phyloP scores from a whole-genome alignment of 2,888 invertebrate genomes.

The Pycnomerus fuliginosus region DNA sequence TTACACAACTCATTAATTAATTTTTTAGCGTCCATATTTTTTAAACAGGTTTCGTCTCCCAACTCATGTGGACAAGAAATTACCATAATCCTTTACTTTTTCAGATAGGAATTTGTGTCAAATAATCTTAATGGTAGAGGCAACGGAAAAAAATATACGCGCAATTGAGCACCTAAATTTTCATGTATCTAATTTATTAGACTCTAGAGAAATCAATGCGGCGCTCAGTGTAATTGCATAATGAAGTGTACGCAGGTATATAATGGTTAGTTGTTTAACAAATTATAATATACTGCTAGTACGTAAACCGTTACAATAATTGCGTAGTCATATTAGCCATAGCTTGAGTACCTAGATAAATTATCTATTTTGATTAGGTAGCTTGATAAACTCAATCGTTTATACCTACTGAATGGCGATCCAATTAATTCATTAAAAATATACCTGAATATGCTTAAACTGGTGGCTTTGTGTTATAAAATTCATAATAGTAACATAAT shows the following conservation, averaged over 20 bases:
- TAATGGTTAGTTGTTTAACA: conserved; percentile 19
- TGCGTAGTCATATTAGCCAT: conserved; percentile 17
- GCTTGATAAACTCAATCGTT: conserved; percentile 22
- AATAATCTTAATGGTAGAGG: conserved; percentile 8
- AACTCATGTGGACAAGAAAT: conserved; percentile 22
- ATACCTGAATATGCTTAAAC: conserved; percentile 8
- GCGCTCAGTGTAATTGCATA: conserved; percentile 12
- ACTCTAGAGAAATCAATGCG: conserved; percentile 7
- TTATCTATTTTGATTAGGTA: conserved; percentile 21
- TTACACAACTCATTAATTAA: conserved; percentile 20
- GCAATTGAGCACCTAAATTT: conserved; percentile 1
- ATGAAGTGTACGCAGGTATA: conserved; percentile 10
- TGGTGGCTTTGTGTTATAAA: no score
- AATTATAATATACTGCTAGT: conserved; percentile 20
- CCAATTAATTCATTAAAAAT: conserved; percentile 23
- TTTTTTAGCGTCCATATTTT: conserved; percentile 14
- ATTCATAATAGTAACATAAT: no score
- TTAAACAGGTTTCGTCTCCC: conserved; percentile 20
- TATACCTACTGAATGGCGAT: conserved; percentile 19
- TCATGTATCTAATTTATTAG: conserved; percentile 4
- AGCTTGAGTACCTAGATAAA: conserved; percentile 20
- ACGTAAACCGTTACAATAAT: conserved; percentile 22
- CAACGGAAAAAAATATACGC: conserved; percentile 6
- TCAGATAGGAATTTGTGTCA: conserved; percentile 20
- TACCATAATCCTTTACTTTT: conserved; percentile 19